Evolutionary conservation across 2,113 vertebrate genomes (phyloP).

Genomic region (Dasypus novemcinctus): DNA sequence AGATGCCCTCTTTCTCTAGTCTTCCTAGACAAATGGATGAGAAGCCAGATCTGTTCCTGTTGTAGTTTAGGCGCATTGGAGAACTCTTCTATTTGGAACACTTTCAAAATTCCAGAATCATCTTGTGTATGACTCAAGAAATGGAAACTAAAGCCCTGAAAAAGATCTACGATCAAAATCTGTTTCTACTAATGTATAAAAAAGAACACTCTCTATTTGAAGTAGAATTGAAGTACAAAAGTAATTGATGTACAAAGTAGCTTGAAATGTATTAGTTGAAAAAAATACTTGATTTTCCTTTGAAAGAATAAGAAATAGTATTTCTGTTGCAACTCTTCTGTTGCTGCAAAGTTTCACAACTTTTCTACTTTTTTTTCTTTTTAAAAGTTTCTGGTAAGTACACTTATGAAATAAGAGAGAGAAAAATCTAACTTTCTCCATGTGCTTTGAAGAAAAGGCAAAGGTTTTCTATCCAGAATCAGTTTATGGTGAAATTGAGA

Average conservation of each 20-base stretch:
- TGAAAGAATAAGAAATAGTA: background rate
- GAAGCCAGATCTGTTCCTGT: background rate
- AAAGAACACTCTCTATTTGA: background rate
- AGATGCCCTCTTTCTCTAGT: background rate
- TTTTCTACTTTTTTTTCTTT: constrained; percentile 37
- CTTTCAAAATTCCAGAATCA: background rate
- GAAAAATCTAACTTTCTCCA: background rate
- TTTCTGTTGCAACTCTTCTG: background rate
- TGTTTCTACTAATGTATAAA: background rate
- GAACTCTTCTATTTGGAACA: background rate
- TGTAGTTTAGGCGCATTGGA: background rate
- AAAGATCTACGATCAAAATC: background rate
- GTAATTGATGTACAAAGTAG: constrained; percentile 20
- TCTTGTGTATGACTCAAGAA: background rate
- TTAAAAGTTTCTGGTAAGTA: constrained; percentile 17
- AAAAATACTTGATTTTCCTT: constrained; percentile 26
- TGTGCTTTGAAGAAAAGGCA: background rate
- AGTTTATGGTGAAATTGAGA: background rate
- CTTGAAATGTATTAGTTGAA: constrained; percentile 16
- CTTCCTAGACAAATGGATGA: background rate
- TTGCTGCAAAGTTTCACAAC: background rate
- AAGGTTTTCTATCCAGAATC: background rate
- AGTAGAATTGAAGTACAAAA: background rate
- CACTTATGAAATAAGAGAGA: background rate
- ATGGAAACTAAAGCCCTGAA: background rate